phyloP scores from a whole-genome alignment of 2,888 invertebrate species.

The Eupelmus urozonus region DNA sequence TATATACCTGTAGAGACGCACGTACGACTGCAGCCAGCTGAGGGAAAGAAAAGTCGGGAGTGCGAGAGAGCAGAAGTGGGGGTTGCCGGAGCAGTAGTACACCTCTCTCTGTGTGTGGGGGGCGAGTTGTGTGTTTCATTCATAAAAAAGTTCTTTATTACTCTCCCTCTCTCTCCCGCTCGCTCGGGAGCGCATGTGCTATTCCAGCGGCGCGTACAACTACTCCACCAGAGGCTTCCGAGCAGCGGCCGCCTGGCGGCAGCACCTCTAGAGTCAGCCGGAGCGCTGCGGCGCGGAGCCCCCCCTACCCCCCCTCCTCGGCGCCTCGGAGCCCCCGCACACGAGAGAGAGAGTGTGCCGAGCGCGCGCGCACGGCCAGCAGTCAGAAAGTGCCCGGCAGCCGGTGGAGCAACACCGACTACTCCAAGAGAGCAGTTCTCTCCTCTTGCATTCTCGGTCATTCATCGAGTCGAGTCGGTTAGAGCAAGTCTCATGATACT shows the following conservation, averaged over 20 bases:
- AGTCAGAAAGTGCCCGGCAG: conserved; percentile 24
- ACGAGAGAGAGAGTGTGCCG: not conserved
- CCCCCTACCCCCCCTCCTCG: not conserved
- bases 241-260: conserved; percentile 34
- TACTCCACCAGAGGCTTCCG: too few relatives aligned
- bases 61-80: conserved; percentile 55
- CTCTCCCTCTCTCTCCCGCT: conserved; percentile 60
- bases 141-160: conserved; percentile 77
- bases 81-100: conserved; percentile 52
- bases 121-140: conserved; percentile 75
- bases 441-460: too few relatives aligned
- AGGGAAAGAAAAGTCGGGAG: conserved; percentile 24
- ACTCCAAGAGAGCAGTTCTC: not conserved
- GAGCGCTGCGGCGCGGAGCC: not conserved
- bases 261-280: conserved; percentile 46
- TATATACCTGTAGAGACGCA: not conserved
- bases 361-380: conserved; percentile 10
- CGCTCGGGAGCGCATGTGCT: conserved; percentile 74
- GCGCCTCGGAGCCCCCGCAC: not conserved
- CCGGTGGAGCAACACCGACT: conserved; percentile 20
- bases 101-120: too few relatives aligned
- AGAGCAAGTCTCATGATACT: too few relatives aligned
- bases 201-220: conserved; percentile 67
- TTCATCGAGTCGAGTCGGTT: too few relatives aligned
- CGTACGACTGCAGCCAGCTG: not conserved